Evolutionary conservation across 1,140 invertebrate species (phyloP).

Genomic region (Chlorops oryzae): DNA sequence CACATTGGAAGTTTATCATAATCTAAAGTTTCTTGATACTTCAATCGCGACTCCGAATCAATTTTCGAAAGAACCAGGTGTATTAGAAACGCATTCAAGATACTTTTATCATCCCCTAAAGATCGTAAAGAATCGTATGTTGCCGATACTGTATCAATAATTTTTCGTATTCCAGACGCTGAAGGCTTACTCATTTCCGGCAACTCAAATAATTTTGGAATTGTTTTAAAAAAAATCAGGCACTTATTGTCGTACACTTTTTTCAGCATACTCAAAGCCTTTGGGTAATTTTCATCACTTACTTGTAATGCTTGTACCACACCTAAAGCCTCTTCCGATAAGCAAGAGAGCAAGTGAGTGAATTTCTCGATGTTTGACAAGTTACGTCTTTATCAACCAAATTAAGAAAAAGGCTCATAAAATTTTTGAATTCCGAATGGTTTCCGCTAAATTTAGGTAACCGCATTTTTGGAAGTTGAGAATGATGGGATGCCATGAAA

Average conservation of each 20-base stretch:
- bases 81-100: constrained; percentile 3
- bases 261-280: constrained; percentile 11
- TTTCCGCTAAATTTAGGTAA: constrained; percentile 9
- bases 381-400: constrained; percentile 4
- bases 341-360: too few relatives aligned
- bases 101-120: constrained; percentile 9
- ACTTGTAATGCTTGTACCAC: constrained; percentile 9
- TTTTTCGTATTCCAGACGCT: constrained; percentile 2
- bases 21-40: constrained; percentile 10
- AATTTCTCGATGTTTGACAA: constrained; percentile 11
- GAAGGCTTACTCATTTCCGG: constrained; percentile 4
- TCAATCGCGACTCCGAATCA: constrained; percentile 5
- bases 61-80: constrained; percentile 13
- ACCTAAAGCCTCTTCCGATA: too few relatives aligned
- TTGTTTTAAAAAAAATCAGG: constrained; percentile 7
- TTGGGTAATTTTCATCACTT: constrained; percentile 7
- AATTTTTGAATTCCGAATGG: constrained; percentile 4
- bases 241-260: constrained; percentile 12
- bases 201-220: background rate
- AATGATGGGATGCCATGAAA: background rate
- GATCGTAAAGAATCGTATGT: constrained; percentile 11
- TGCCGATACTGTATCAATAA: constrained; percentile 10
- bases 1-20: constrained; percentile 9
- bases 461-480: constrained; percentile 3
- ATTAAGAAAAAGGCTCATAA: constrained; percentile 5